phyloP scores from a whole-genome alignment of 2,888 invertebrate species.

The Xylophagus ater region DNA sequence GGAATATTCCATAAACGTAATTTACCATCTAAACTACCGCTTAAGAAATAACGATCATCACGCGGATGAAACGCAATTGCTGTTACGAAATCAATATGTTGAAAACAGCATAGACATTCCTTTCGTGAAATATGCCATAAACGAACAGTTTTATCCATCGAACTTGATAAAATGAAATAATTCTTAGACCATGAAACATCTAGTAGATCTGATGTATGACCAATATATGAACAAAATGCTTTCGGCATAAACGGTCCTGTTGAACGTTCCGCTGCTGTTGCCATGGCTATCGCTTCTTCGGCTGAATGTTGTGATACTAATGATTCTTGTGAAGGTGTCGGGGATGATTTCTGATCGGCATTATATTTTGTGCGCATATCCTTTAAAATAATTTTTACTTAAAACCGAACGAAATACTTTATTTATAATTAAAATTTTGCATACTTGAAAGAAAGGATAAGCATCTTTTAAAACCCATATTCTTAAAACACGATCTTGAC shows the following conservation, averaged over 20 bases:
- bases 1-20: conserved; percentile 98
- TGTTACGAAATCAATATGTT: conserved; percentile 98
- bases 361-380: conserved; percentile 94
- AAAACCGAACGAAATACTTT: not conserved
- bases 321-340: conserved; percentile 87
- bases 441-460: conserved; percentile 75
- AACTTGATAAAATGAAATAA: conserved; percentile 93
- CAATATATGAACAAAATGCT: conserved; percentile 86
- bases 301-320: conserved; percentile 66
- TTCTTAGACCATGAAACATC: conserved; percentile 99
- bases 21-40: conserved; percentile 96
- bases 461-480: conserved; percentile 93
- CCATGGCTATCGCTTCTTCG: conserved; percentile 48
- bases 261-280: conserved; percentile 47
- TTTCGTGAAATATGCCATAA: conserved; percentile 96
- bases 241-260: conserved; percentile 72
- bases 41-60: conserved; percentile 81
- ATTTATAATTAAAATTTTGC: conserved; percentile 2
- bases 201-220: conserved; percentile 90
- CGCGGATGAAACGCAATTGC: conserved; percentile 97
- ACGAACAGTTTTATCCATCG: conserved; percentile 96
- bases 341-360: conserved; percentile 77
- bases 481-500: conserved; percentile 86
- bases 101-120: conserved; percentile 97
- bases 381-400: conserved; percentile 36